These are phyloP conservation scores for Muntiacus muntjak DNA, from an alignment of 2,113 vertebrate species.

Conservation along the genomic window DNA sequence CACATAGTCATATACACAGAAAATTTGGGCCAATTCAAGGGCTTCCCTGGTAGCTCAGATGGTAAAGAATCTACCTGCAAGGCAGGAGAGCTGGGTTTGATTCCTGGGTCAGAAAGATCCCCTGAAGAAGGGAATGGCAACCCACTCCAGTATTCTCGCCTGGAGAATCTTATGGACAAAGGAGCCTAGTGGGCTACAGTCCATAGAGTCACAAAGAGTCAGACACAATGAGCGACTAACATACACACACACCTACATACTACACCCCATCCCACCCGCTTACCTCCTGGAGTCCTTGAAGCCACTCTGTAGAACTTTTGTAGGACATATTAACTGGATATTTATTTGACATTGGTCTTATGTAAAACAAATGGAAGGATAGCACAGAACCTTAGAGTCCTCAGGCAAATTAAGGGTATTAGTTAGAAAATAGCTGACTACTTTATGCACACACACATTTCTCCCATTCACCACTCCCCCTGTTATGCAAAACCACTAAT, in stretches of 20 bases:
- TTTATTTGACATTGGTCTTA: neutral
- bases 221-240: neutral
- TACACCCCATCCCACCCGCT: neutral
- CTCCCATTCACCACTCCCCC: neutral
- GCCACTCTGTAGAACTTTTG: neutral
- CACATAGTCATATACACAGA: neutral
- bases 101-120: neutral
- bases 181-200: neutral
- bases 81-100: neutral
- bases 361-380: neutral
- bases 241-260: neutral
- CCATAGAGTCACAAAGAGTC: neutral
- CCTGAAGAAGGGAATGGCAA: neutral
- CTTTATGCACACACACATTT: neutral
- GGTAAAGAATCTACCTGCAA: neutral
- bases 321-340: neutral
- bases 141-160: neutral
- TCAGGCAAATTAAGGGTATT: neutral
- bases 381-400: neutral
- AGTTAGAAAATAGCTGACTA: neutral
- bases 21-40: neutral
- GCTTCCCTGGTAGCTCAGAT: neutral
- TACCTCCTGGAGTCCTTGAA: neutral
- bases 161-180: neutral
- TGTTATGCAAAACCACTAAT: neutral